These are phyloP conservation scores for Limnephilus marmoratus DNA, from an alignment of 2,888 invertebrate genomes.

Conservation along the genomic window DNA sequence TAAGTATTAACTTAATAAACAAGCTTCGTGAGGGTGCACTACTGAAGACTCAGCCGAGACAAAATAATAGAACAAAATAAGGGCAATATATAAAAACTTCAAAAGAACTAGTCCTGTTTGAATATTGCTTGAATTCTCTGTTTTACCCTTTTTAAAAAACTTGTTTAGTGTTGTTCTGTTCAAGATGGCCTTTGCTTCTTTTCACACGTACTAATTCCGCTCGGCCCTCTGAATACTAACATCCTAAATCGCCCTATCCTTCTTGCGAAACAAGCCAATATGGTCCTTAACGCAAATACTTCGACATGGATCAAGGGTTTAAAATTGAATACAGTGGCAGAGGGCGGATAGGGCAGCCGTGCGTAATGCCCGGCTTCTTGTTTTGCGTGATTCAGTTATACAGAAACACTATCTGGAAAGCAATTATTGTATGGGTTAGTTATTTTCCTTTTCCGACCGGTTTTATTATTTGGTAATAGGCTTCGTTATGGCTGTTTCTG, in stretches of 20 bases:
- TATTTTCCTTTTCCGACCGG: conserved; percentile 17
- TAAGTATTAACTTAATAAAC: conserved; percentile 52
- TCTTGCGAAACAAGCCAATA: conserved; percentile 13
- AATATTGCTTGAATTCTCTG: background rate
- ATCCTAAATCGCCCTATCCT: background rate
- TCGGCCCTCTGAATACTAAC: conserved; percentile 42
- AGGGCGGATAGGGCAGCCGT: conserved; percentile 17
- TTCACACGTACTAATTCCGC: conserved; percentile 51
- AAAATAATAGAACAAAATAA: background rate
- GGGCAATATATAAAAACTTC: background rate
- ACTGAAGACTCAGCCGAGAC: background rate
- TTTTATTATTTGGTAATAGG: conserved; percentile 33
- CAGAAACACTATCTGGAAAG: conserved; percentile 46
- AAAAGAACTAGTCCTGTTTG: background rate
- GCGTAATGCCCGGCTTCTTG: conserved; percentile 9
- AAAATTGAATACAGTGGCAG: conserved; percentile 4
- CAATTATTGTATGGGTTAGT: conserved; percentile 42
- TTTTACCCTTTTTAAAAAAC: background rate
- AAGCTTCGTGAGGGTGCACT: conserved; percentile 21
- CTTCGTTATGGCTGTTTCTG: conserved; percentile 9
- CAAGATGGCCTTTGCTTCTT: conserved; percentile 49
- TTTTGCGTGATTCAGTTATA: conserved; percentile 48
- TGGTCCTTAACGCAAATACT: conserved; percentile 22
- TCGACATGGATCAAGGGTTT: background rate
- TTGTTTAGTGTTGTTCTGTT: background rate